Evolutionary conservation across 2,888 invertebrate species (phyloP).

Genomic region (Leucophora obtusa): DNA sequence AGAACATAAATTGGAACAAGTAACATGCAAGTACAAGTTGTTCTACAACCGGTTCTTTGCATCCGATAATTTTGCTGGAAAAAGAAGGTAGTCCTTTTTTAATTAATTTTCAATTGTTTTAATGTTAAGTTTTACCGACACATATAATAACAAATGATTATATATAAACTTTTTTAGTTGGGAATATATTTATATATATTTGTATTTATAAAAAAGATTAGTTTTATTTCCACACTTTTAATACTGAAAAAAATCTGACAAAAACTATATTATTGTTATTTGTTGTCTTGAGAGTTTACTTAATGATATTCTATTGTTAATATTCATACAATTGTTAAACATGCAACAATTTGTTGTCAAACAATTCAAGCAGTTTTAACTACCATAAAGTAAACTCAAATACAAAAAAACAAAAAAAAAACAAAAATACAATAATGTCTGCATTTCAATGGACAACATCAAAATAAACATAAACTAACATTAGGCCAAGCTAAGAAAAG

Average conservation of each 20-base stretch:
- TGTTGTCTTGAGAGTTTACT: background rate
- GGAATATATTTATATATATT: no score
- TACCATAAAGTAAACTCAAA: conserved; percentile 14
- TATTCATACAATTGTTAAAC: background rate
- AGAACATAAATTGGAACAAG: no score
- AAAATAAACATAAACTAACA: background rate
- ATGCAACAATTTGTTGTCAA: conserved; percentile 37
- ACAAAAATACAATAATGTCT: conserved; percentile 8
- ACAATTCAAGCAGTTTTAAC: conserved; percentile 9
- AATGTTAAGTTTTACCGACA: no score
- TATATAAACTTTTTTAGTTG: no score
- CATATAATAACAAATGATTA: no score
- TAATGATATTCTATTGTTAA: background rate
- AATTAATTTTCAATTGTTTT: no score
- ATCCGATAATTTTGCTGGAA: no score
- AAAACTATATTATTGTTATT: background rate
- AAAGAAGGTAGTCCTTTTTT: no score
- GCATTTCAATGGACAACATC: background rate
- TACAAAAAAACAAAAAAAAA: background rate
- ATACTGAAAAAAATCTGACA: no score
- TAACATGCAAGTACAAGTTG: no score
- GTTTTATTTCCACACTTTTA: background rate
- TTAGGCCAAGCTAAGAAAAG: background rate
- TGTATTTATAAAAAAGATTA: no score
- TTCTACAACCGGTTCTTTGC: no score